Evolutionary conservation across 92 coral and sea anemone species (phyloP), one percentile per base, ranked within the genome.

Genomic region (Bergia sp.): DNA sequence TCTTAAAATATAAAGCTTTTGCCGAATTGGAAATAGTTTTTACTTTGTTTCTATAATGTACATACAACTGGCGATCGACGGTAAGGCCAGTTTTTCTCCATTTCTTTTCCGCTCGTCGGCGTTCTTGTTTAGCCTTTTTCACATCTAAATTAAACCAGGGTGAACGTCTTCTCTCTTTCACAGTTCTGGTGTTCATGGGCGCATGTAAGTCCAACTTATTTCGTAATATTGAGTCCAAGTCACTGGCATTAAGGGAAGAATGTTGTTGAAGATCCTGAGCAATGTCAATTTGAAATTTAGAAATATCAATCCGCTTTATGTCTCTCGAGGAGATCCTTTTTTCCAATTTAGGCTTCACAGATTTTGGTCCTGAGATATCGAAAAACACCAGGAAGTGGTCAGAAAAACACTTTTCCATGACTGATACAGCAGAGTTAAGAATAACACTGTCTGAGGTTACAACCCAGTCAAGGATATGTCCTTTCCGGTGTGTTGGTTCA

Each of bases 141-240:
- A 29, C 29, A 29, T 29, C 29, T 29, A 29, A 29, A 29, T 29
- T 29, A 29, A 29, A 29, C 29, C 29, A 29, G 29, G 29, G 29
- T 29, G 29, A 29, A 29, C 29, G 29, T 29, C 38, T 5, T 72
- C 76, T 72, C 38, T 72, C 76, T 0, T 72, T 72, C 38, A 72
- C 76, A 5, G 76, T 72, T 72, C 76, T 72, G 76, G 76, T 72
- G 76, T 72, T 72, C 11, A 72, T 72, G 38, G 76, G 76, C 38
- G 76, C 76, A 72, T 72, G 76, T 5, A 5, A 5, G 76, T 72
- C 76, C 38, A 72, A 72, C 11, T 72, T 21, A 21, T 72, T 72
- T 21, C 76, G 11, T 72, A 72, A 72, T 5, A 72, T 72, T 72
- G 76, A 72, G 76, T 72, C 38, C 38, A 72, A 5, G 38, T 5